Base-by-base conservation (phyloP, 64 coral and sea anemone genomes). In the Stylophora pistillata region DNA sequence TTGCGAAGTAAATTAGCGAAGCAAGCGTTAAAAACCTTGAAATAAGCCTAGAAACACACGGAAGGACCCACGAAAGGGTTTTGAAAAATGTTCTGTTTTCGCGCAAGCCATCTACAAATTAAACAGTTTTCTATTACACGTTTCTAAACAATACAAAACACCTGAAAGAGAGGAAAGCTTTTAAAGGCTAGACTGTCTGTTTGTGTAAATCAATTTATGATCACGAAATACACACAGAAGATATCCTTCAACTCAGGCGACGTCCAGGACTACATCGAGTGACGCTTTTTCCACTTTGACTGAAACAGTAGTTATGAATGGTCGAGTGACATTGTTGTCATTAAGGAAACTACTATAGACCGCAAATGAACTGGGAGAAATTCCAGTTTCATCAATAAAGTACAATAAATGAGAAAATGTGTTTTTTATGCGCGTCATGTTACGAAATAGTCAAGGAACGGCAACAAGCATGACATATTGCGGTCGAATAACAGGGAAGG, bases 281-380 rank as follows among this genome's bases (percentile, higher is more conserved):
- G 28, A 58, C 27, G 33, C n/a, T 60, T 21, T 66, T 31, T 21
- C 10, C 18, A 34, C 65, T 81, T 53, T 84, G 80, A 84, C 31
- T 69, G 80, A 69, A 57, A 26, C 55, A 13, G 4, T 13, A 53
- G 15, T 84, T 84, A 84, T 84, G 80, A 84, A 84, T 84, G 80
- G 80, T 70, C 80, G 32, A 84, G 80, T 84, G 80, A 84, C 80
- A 84, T 21, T 69, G 34, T 53, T 84, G 80, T 84, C 80, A 84
- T 20, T 69, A 37, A 28, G 61, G 61, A 70, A 82, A 84, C 66
- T 84, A 84, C 80, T 84, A 84, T 62, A 41, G 69, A 82, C 62
- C 37, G 21, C 80, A 70, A 84, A 69, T 84, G 80, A 84, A 84
- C 30, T 54, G 61, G 62, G 80, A 84, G 80, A 84, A 84, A 84